A percentile compares a stretch with the other conserved stretches of the same genome.
Conservation (phyloP, 2,888 invertebrate genomes). For the Tortrix viridana region DNA sequence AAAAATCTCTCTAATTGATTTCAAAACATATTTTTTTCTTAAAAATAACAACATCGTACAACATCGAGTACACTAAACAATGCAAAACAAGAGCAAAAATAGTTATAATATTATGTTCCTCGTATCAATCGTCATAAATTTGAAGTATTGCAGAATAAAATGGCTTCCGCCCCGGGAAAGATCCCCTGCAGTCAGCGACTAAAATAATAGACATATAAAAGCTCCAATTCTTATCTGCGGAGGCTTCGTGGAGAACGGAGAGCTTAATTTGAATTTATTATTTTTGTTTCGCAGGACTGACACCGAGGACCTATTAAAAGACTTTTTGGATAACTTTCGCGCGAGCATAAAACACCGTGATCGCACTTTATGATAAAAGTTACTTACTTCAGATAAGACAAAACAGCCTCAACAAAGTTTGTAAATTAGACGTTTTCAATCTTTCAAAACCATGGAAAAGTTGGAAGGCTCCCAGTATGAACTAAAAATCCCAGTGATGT, state of each 20-base stretch:
- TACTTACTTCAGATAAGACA: slow-evolving; percentile 21
- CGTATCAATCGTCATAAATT: too few species aligned
- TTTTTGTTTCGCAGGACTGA: slow-evolving; percentile 18
- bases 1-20: too few species aligned
- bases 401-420: slow-evolving; percentile 19
- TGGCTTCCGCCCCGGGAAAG: not conserved
- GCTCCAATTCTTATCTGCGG: slow-evolving; percentile 1
- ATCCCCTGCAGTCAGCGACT: slow-evolving; percentile 7
- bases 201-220: slow-evolving; percentile 23
- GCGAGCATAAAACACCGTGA: slow-evolving; percentile 29
- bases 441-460: slow-evolving; percentile 21
- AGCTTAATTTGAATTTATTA: slow-evolving; percentile 32
- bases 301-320: slow-evolving; percentile 25
- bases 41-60: too few species aligned
- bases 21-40: too few species aligned
- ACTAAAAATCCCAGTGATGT: too few species aligned
- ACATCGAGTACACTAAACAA: too few species aligned
- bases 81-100: too few species aligned
- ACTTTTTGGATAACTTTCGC: slow-evolving; percentile 27
- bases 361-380: slow-evolving; percentile 25
- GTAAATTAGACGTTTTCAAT: slow-evolving; percentile 22
- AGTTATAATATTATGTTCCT: too few species aligned
- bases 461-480: too few species aligned
- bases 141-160: not conserved
- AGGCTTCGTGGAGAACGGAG: slow-evolving; percentile 17